A percentile compares a stretch with the other conserved stretches of the same genome.
Conservation (phyloP, 2,113 vertebrate genomes). For the Haemorhous mexicanus region DNA sequence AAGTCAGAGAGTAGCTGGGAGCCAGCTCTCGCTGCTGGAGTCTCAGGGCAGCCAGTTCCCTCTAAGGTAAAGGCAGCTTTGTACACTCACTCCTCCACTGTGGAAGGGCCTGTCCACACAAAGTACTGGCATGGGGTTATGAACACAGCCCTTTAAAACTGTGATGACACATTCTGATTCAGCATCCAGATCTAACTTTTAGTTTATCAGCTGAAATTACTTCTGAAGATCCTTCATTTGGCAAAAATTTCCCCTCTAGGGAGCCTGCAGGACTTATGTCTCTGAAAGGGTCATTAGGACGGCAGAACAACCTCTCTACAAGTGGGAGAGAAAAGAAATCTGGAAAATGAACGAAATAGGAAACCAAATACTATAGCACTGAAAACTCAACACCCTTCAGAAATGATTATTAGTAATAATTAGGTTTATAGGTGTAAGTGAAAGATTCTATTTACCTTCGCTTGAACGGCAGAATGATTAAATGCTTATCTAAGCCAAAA, state of each 20-base stretch:
- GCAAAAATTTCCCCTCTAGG: not conserved
- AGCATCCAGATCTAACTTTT: not conserved
- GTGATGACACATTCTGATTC: not conserved
- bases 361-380: not conserved
- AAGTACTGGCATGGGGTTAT: not conserved
- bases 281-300: not conserved
- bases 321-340: not conserved
- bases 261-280: not conserved
- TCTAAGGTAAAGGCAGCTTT: not conserved
- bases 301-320: not conserved
- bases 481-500: conserved; percentile 95
- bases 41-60: not conserved
- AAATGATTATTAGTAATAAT: not conserved
- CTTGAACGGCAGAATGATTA: conserved; percentile 94
- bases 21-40: not conserved
- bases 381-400: not conserved
- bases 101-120: not conserved
- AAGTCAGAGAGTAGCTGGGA: not conserved
- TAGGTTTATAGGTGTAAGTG: not conserved
- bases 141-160: not conserved
- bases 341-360: not conserved
- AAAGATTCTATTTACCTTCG: conserved; percentile 80
- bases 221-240: not conserved
- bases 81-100: not conserved
- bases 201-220: not conserved